Evolutionary conservation across 1,140 invertebrate species (phyloP).

Genomic region (Phortica variegata): DNA sequence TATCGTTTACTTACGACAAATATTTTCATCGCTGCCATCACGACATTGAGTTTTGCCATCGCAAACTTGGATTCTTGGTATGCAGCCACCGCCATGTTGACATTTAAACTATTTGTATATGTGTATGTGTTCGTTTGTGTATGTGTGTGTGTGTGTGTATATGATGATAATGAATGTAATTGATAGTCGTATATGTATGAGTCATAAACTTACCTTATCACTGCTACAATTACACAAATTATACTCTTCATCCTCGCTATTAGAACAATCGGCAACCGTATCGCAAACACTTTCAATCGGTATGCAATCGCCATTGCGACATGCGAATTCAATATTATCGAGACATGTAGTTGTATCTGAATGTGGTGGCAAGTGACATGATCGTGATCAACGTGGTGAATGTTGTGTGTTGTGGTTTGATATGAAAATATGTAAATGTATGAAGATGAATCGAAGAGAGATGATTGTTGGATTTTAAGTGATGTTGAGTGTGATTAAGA

Average conservation of each 20-base stretch:
- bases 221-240: slow-evolving; percentile 56
- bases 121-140: slow-evolving; percentile 5
- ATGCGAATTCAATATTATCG: slow-evolving; percentile 59
- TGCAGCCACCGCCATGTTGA: slow-evolving; percentile 57
- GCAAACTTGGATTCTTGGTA: slow-evolving; percentile 62
- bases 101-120: slow-evolving; percentile 45
- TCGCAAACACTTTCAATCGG: slow-evolving; percentile 69
- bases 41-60: slow-evolving; percentile 70
- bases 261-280: slow-evolving; percentile 75
- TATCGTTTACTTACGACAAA: slow-evolving; percentile 60
- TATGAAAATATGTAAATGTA: too few species aligned
- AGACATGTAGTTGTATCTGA: slow-evolving; percentile 35
- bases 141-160: slow-evolving; percentile 1
- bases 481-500: too few species aligned
- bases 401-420: slow-evolving; percentile 8
- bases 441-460: too few species aligned
- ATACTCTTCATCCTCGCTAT: slow-evolving; percentile 75
- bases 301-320: slow-evolving; percentile 61
- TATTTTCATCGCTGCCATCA: slow-evolving; percentile 72
- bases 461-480: too few species aligned
- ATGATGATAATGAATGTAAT: too few species aligned
- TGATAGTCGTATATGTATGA: too few species aligned
- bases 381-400: too few species aligned
- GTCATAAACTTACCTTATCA: slow-evolving; percentile 56
- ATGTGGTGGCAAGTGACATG: too few species aligned